These are phyloP conservation scores for Urocitellus parryii DNA, from an alignment of 2,113 vertebrate genomes.

Conservation along the genomic window DNA sequence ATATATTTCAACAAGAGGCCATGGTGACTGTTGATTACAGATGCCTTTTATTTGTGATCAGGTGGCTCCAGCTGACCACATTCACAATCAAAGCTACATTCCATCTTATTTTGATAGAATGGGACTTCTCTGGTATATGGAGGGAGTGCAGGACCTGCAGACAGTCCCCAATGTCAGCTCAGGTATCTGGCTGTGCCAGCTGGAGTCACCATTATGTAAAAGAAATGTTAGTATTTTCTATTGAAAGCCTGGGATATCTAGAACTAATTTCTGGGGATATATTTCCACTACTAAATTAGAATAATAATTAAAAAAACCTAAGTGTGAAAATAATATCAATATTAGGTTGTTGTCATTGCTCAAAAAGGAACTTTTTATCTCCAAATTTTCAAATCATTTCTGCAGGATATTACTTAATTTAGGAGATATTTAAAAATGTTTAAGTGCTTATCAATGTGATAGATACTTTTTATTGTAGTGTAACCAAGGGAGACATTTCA, in stretches of 20 bases:
- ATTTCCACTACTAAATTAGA: neutral
- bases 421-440: neutral
- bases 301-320: neutral
- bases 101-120: constrained; percentile 97
- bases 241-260: neutral
- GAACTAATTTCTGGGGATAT: neutral
- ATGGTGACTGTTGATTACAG: constrained; percentile 89
- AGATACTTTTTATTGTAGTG: neutral
- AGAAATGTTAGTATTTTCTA: neutral
- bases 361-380: neutral
- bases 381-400: neutral
- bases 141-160: no score
- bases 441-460: neutral
- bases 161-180: no score
- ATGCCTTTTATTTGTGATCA: constrained; percentile 96
- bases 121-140: no score
- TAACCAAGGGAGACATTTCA: neutral
- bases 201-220: no score
- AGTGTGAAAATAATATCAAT: neutral
- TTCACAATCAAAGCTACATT: constrained; percentile 99
- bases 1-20: constrained; percentile 86
- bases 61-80: constrained; percentile 99
- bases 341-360: neutral
- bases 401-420: neutral
- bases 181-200: no score